Base-by-base conservation (phyloP, 2,113 vertebrate genomes). In the Amblyornis subalaris region DNA sequence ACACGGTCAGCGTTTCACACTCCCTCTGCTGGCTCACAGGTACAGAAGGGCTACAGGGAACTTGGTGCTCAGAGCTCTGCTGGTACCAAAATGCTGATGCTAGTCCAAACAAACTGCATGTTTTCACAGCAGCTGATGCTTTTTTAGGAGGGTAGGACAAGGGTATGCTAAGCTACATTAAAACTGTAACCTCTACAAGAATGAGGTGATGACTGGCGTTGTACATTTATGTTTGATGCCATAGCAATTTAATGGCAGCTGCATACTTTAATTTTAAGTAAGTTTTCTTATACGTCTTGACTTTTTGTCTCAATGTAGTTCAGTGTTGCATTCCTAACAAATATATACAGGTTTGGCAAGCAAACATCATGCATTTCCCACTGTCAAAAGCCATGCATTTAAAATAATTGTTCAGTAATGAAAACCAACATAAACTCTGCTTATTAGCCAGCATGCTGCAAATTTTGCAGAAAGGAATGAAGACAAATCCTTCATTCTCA, bases 401-500 rank as follows among this genome's bases (percentile, higher is more conserved):
- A 89, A 85, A 93, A 80, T 77, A 74, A 90, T 75, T 85, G 66
- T 80, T 83, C 54, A 69, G 55, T 69, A 86, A 70, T 73, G 35
- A 82, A 79, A 35, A 76, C 24, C 19, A 79, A 31, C 23, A 66
- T 70, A 69, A 93, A 51, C 38, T 81, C 48, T 72, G 47, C 40
- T 87, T 66, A 33, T 86, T 81, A 84, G 48, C 20, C 75, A 78
- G 18, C 14, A 64, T 54, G 38, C 35, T 67, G 35, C 55, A 87
- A 74, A 94, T 85, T 50, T 77, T 75, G 55, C 72, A 93, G 84
- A 70, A 77, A 78, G 11, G 40, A 75, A 77, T 4, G 19, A 90
- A 95, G 50, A 75, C 35, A 95, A 85, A 85, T 79, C 33, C 81
- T 94, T 75, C 47, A 48, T 74, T 92, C 74, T 60, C 83, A 53